These are phyloP conservation scores for Gambusia affinis DNA, from an alignment of 2,113 vertebrate genomes.

Conservation along the genomic window DNA sequence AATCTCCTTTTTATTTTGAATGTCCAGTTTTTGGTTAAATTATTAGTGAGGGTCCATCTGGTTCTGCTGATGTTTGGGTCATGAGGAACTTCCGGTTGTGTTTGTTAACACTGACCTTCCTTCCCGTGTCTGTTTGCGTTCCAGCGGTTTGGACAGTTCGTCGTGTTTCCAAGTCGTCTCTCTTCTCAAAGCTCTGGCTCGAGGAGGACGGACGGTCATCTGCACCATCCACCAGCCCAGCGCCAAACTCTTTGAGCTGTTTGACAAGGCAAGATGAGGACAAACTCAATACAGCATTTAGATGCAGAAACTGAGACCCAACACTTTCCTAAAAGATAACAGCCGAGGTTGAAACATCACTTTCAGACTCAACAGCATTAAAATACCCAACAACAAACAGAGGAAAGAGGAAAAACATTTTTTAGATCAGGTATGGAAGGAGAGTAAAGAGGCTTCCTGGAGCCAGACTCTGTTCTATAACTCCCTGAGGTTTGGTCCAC, in stretches of 20 bases:
- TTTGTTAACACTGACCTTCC: not conserved
- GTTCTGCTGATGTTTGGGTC: not conserved
- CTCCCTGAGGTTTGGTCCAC: no score
- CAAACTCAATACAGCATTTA: not conserved
- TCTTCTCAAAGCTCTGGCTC: conserved; percentile 91
- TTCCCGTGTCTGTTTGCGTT: not conserved
- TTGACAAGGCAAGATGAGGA: conserved; percentile 86
- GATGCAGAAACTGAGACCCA: not conserved
- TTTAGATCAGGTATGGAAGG: no score
- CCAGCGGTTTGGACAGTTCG: conserved; percentile 92
- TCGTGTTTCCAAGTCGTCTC: conserved; percentile 98
- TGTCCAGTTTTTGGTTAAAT: not conserved
- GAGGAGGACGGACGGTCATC: conserved; percentile 93
- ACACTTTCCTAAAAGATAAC: no score
- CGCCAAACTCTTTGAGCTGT: conserved; percentile 97
- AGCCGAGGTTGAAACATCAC: no score
- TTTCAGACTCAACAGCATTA: no score
- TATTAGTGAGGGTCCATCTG: not conserved
- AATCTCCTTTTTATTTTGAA: not conserved
- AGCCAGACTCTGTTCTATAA: no score
- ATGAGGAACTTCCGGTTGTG: not conserved
- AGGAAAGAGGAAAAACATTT: no score
- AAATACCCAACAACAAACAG: no score
- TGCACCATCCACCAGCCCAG: conserved; percentile 99
- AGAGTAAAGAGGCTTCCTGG: no score